Evolutionary conservation across 2,113 vertebrate species (phyloP).

Genomic region (Xerus inauris): DNA sequence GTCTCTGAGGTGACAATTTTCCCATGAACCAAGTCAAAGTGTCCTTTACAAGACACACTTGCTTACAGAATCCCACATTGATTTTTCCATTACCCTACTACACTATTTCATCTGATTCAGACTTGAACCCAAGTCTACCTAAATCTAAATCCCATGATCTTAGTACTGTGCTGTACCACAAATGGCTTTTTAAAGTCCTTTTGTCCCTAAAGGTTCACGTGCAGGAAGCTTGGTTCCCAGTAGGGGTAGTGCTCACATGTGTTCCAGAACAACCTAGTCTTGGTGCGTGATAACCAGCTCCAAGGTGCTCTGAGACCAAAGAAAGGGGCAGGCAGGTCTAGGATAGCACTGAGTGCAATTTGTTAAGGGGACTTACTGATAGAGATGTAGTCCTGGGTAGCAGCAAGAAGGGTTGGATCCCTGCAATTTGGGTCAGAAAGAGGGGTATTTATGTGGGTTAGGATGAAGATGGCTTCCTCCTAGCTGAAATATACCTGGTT

Average conservation of each 20-base stretch:
- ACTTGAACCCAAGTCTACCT: not conserved
- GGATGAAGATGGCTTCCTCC: not conserved
- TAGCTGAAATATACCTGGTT: not conserved
- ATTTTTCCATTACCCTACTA: not conserved
- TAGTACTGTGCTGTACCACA: not conserved
- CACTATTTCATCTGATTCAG: not conserved
- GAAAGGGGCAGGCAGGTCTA: not conserved
- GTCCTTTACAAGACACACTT: not conserved
- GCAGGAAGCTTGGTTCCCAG: not conserved
- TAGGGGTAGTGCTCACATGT: not conserved
- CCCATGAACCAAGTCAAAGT: not conserved
- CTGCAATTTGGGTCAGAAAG: not conserved
- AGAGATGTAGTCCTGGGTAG: not conserved
- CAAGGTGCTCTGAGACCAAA: not conserved
- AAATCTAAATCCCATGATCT: not conserved
- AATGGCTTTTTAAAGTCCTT: not conserved
- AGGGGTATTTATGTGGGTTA: not conserved
- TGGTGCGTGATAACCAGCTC: not conserved
- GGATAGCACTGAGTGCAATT: too few species aligned
- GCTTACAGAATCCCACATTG: not conserved
- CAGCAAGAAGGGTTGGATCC: not conserved
- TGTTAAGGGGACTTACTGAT: too few species aligned
- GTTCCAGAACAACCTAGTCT: not conserved
- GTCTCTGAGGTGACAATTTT: not conserved
- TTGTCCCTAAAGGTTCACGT: not conserved